Conservation (phyloP, 2,888 invertebrate species). For the Sinotaia quadrata region DNA sequence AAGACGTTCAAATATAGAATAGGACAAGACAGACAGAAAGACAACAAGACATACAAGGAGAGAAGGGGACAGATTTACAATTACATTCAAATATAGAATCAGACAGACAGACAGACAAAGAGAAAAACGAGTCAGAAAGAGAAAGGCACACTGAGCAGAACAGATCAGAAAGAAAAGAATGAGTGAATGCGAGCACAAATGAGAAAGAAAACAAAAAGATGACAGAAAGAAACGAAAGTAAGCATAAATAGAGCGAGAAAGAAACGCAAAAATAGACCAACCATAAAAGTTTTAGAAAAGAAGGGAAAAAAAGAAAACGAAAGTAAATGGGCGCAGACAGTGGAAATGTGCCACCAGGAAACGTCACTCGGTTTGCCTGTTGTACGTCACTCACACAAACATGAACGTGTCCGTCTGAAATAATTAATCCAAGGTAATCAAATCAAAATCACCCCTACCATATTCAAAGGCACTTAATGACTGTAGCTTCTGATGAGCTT, state of each 20-base stretch:
- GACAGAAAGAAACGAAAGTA: not conserved
- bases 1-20: too few relatives aligned
- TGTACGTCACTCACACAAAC: too few relatives aligned
- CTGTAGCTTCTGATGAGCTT: too few relatives aligned
- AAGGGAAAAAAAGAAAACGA: too few relatives aligned
- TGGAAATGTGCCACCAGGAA: too few relatives aligned
- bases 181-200: not conserved
- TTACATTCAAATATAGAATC: not conserved
- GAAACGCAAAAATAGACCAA: not conserved
- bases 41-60: not conserved
- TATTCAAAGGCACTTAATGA: too few relatives aligned
- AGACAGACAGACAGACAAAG: constrained; percentile 1
- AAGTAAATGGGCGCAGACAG: too few relatives aligned
- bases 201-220: not conserved
- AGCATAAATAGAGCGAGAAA: not conserved
- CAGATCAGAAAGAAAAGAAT: not conserved
- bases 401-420: too few relatives aligned
- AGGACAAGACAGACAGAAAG: not conserved
- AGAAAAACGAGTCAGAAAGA: not conserved
- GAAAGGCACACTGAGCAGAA: not conserved
- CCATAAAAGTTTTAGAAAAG: too few relatives aligned
- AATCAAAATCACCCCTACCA: too few relatives aligned
- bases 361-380: too few relatives aligned
- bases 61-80: not conserved
- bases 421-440: too few relatives aligned